Percentiles rank a stretch among this genome's conserved stretches.
These are phyloP conservation scores for Xanthostigma xanthostigma DNA, from an alignment of 2,888 invertebrate species.

Conservation along the genomic window DNA sequence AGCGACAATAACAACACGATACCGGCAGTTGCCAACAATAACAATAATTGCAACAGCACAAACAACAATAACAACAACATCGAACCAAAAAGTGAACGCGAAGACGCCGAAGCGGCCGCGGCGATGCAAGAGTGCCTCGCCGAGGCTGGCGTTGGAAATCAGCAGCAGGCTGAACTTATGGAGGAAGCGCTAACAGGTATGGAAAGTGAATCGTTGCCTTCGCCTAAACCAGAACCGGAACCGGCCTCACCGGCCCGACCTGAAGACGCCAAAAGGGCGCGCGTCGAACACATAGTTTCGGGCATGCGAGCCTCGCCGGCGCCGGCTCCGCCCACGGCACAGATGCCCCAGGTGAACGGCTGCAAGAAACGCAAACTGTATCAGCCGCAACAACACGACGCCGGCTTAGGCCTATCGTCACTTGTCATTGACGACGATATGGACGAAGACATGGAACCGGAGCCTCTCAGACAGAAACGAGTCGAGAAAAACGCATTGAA, in stretches of 20 bases:
- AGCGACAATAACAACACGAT: constrained; percentile 30
- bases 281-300: constrained; percentile 90
- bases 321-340: constrained; percentile 34
- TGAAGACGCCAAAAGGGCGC: constrained; percentile 73
- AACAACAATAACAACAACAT: background rate
- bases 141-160: constrained; percentile 39
- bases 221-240: constrained; percentile 37
- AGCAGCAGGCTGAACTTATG: constrained; percentile 35
- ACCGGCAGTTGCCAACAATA: constrained; percentile 40
- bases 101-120: constrained; percentile 29
- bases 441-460: constrained; percentile 59
- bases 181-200: constrained; percentile 46
- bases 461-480: constrained; percentile 68
- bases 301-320: constrained; percentile 82
- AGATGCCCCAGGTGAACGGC: constrained; percentile 60
- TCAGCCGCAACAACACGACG: constrained; percentile 86
- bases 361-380: constrained; percentile 93
- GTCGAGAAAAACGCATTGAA: constrained; percentile 77
- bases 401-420: constrained; percentile 40
- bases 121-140: constrained; percentile 45
- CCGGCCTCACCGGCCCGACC: constrained; percentile 41
- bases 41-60: constrained; percentile 32
- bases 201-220: constrained; percentile 44
- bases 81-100: constrained; percentile 15
- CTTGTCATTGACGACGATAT: constrained; percentile 54